These are phyloP conservation scores for Myotis daubentonii DNA, from an alignment of 2,797 vertebrate genomes.

Conservation along the genomic window DNA sequence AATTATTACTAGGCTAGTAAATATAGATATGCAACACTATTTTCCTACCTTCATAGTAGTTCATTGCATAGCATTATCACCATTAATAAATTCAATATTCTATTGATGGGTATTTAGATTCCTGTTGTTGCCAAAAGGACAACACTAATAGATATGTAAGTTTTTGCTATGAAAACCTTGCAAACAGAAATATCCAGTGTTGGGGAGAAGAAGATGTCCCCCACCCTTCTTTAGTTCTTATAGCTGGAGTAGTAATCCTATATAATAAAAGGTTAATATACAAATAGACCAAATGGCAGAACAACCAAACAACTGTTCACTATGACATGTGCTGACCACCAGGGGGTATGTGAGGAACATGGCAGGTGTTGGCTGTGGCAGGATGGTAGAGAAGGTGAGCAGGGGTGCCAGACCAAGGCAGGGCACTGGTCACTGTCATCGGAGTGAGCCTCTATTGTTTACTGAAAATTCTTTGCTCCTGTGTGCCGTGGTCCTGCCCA, in stretches of 20 bases:
- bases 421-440: too few relatives aligned
- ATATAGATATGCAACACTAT: not conserved
- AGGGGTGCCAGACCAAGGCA: too few relatives aligned
- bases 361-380: too few relatives aligned
- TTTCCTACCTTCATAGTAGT: not conserved
- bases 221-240: not conserved
- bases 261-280: too few relatives aligned
- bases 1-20: not conserved
- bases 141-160: not conserved
- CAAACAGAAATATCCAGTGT: not conserved
- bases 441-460: too few relatives aligned
- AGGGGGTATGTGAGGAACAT: too few relatives aligned
- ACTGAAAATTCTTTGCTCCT: too few relatives aligned
- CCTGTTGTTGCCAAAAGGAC: not conserved
- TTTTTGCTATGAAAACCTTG: not conserved
- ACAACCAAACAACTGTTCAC: too few relatives aligned
- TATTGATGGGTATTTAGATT: not conserved
- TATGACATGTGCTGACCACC: too few relatives aligned
- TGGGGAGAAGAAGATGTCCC: not conserved
- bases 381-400: too few relatives aligned
- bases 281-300: too few relatives aligned
- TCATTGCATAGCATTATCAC: not conserved
- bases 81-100: not conserved
- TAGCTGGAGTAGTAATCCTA: not conserved
- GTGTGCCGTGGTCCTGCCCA: too few relatives aligned